Base-by-base conservation (phyloP, 2,888 invertebrate genomes). In the Tribolium freemani region DNA sequence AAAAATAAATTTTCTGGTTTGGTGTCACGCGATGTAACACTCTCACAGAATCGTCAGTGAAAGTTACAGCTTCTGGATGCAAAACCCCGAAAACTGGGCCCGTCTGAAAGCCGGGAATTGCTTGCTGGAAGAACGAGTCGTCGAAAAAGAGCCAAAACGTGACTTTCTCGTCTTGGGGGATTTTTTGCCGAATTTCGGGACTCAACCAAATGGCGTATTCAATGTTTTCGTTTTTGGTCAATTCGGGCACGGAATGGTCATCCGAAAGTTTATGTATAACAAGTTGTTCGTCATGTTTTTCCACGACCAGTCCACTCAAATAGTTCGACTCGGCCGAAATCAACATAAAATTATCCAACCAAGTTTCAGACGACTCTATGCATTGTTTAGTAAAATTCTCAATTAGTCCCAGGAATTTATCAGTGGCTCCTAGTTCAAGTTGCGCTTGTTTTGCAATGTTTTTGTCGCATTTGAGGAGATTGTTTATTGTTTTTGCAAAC, bases 201-300 rank as follows among this genome's bases (percentile, higher is more conserved):
- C 31, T 61, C 30, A 61, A 48, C 61, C 61, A 61, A 61, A 61
- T 50, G 4, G 48, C 48, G 9, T 48, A 46, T 26, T 48, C 30
- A 2, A 61, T 1, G 48, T 61, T 31, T 26, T 48, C 3, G 13
- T 11, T 61, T 9, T 16, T 13, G 26, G 8, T 10, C 10, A 61
- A 9, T 11, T 61, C 21, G 9, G 46, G 9, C 6, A 61, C 9
- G 1, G 30, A 16, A 10, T 61, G 13, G 4, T 48, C 11, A 50
- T 13, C 48, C 1, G 2, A 1, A 1, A 61, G 50, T 6, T 61
- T 61, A n/a, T 4, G 6, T 1, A 61, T 13, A 11, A 50, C 50
- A 5, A 45, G 3, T 4, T 58, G 30, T 13, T 61, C 11, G 5
- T 8, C 26, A 0, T 50, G n/a, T 48, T 50, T 8, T n/a, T 11